Evolutionary conservation across 2,113 vertebrate genomes (phyloP), one percentile per base, ranked within the genome.

Genomic region (Gnathonemus echidnorhynchus): DNA sequence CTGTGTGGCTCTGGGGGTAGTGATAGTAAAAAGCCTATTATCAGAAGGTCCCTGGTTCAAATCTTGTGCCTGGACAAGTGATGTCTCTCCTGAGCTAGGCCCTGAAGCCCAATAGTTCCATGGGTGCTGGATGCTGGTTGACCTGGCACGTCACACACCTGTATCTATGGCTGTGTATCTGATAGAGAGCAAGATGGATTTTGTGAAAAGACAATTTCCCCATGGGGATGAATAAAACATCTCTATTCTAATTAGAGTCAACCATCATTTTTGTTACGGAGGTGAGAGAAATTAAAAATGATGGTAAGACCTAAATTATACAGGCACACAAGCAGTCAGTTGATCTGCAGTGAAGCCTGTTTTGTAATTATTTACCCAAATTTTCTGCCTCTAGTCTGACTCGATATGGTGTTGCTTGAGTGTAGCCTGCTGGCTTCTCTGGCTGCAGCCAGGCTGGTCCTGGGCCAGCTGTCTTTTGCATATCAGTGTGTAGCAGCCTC

Each of bases 401-500:
- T 19, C 24, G 9, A 10, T 27, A 27, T 27, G 8, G 8, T 27
- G 58, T 1, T 27, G 62, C 24, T 27, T 66, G 83, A 24, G 45
- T 24, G 17, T 1, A 8, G 46, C 45, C 83, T 62, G 89, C 88
- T 70, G 90, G 83, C 48, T 45, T 17, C 17, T 89, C n/a, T 3
- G 13, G 88, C 35, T 86, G 70, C 24, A 50, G 90, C 13, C 45
- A 21, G 87, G 24, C 62, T 35, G 13, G 21, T 70, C 7, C 49
- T 88, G 50, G 53, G 89, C 46, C 19, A 77, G 48, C 27, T 84
- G 85, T 84, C 15, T 48, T 92, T 62, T 62, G 66, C 85, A 83
- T 91, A 91, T 90, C 87, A 88, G 88, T 70, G 21, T 89, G 86
- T 88, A 48, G 90, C 90, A 90, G 49, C 11, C 17, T 89, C 89